Conservation (phyloP, 92 coral and sea anemone genomes). For the Phenganax stokvisi region DNA sequence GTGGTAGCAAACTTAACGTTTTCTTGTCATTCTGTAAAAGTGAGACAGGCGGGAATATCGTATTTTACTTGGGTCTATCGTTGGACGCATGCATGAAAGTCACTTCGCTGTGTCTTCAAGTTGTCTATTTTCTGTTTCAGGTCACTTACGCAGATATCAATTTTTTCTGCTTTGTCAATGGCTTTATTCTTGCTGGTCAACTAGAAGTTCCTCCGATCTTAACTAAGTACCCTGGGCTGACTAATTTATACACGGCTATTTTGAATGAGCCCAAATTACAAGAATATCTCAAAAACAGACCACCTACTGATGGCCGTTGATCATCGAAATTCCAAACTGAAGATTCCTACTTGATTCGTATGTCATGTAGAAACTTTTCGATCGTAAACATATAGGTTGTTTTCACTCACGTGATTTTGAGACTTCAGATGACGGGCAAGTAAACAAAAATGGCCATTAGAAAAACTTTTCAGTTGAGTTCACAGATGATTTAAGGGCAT, state of each 20-base stretch:
- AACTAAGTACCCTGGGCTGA: constrained; percentile 48
- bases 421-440: no score
- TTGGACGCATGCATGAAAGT: background rate
- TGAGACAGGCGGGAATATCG: constrained; percentile 1
- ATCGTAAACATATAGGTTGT: no score
- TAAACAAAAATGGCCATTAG: no score
- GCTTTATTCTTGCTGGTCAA: constrained; percentile 46
- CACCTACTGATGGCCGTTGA: constrained; percentile 30
- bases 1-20: no score
- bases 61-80: background rate
- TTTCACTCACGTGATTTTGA: no score
- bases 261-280: constrained; percentile 53
- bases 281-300: constrained; percentile 59
- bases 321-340: background rate
- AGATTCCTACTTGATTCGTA: background rate
- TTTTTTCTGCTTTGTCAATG: constrained; percentile 61
- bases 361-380: no score
- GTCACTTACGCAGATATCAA: constrained; percentile 70
- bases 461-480: no score
- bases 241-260: constrained; percentile 54
- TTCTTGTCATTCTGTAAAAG: background rate
- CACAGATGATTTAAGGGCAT: no score
- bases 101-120: background rate
- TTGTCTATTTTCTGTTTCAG: constrained; percentile 36
- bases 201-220: constrained; percentile 53